Evolutionary conservation across 2,888 invertebrate species (phyloP), one percentile per base, ranked within the genome.

Genomic region (Steinernema hermaphroditum): DNA sequence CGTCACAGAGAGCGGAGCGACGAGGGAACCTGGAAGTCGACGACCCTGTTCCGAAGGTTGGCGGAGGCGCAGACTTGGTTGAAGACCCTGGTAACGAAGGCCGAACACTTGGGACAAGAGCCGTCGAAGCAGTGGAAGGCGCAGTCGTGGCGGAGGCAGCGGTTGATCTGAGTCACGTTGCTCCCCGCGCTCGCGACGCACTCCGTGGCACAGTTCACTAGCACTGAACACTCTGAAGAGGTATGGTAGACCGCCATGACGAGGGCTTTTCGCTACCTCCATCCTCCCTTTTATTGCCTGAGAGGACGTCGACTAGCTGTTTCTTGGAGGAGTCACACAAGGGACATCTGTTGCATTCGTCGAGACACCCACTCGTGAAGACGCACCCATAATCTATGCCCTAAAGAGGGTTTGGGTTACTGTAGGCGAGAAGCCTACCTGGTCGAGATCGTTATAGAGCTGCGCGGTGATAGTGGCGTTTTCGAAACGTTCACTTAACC

Each of bases 61-160:
- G 80, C 83, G 22, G 80, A 74, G 1, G 82, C 81, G 70, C 83
- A 83, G 76, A 84, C 79, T 74, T 84, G 83, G 57, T 83, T 83
- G 76, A 83, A 83, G 22, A 83, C 78, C 72, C 83, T 73, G 1
- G 83, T 83, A 8, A 82, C 76, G 49, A 83, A 84, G n/a, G 82
- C 83, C 9, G 82, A 81, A 44, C 83, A 83, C 49, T 82, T 82
- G 22, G 80, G 82, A 72, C 83, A 83, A 0, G 77, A 77, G 32
- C 83, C 83, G 72, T 83, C 83, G 68, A 83, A 83, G 71, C 83
- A 83, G 73, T 83, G 83, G 73, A 82, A 82, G 34, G 83, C 83
- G 73, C 83, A 83, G 49, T 78, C 79, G 54, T 81, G 81, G 70
- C 83, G 71, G 2, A 83, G 74, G 70, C 83, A 83, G 70, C 76